A percentile compares a stretch with the other conserved stretches of the same genome.
Conservation (phyloP, 2,888 invertebrate genomes). For the Synergus laeviventris region DNA sequence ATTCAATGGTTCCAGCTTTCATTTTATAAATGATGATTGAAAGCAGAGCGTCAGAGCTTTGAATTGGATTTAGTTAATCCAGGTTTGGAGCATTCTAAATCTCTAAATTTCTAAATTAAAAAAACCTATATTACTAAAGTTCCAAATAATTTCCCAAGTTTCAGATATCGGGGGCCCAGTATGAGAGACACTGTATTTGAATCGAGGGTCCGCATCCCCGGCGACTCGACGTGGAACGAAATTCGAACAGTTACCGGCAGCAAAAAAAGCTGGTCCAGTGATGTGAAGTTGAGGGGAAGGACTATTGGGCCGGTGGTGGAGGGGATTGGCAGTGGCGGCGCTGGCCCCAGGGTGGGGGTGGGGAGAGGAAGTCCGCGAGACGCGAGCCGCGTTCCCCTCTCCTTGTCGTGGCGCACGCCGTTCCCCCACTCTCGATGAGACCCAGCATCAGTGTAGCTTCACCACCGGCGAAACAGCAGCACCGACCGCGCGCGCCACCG, state of each 20-base stretch:
- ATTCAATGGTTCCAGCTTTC: no score
- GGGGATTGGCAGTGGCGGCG: constrained; percentile 25
- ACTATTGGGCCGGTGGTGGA: not conserved
- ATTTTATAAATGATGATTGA: no score
- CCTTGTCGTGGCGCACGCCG: constrained; percentile 72
- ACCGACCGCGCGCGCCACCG: constrained; percentile 47
- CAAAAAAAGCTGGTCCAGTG: constrained; percentile 69
- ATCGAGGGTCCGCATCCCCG: constrained; percentile 63
- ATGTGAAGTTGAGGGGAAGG: constrained; percentile 44
- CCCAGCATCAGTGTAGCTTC: constrained; percentile 45
- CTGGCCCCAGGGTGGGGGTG: constrained; percentile 47
- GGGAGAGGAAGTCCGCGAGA: constrained; percentile 62
- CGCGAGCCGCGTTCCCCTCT: constrained; percentile 73
- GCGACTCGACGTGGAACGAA: constrained; percentile 64
- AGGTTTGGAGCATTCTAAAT: no score
- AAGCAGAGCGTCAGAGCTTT: no score
- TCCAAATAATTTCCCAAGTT: not conserved
- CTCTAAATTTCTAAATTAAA: not conserved
- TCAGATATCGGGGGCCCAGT: constrained; percentile 10
- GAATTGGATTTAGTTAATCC: no score
- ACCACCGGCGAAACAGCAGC: constrained; percentile 49
- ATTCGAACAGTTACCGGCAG: constrained; percentile 73
- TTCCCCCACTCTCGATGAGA: constrained; percentile 60
- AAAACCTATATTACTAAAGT: not conserved
- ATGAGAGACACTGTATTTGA: constrained; percentile 69